These are phyloP conservation scores for Ivindomyrus marchei DNA, from an alignment of 2,113 vertebrate species.

Conservation along the genomic window DNA sequence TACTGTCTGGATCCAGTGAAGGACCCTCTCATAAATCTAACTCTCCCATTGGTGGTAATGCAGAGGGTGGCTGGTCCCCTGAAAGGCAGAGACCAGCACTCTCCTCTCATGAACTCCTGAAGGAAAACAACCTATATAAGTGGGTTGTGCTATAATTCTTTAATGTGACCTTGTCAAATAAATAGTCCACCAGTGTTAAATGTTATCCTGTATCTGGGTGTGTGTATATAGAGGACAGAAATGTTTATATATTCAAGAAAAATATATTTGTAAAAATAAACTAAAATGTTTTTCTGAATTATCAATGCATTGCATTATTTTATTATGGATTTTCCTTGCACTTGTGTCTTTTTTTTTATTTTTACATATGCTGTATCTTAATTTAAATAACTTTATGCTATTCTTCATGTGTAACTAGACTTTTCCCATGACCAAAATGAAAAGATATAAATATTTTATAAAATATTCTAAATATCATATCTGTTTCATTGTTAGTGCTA, in stretches of 20 bases:
- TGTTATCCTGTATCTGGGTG: slow-evolving; percentile 66
- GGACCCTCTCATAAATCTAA: slow-evolving; percentile 15
- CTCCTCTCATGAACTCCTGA: slow-evolving; percentile 46
- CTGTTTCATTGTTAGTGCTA: slow-evolving; percentile 21
- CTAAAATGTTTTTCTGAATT: slow-evolving; percentile 62
- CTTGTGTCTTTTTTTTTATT: slow-evolving; percentile 44
- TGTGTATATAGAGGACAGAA: slow-evolving; percentile 72
- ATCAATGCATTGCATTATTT: slow-evolving; percentile 72
- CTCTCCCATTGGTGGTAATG: slow-evolving; percentile 36
- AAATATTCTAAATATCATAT: slow-evolving; percentile 34
- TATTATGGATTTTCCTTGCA: slow-evolving; percentile 81
- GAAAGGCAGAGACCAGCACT: slow-evolving; percentile 48
- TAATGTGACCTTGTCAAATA: slow-evolving; percentile 60
- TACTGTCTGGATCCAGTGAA: slow-evolving; percentile 94
- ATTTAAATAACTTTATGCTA: slow-evolving; percentile 46
- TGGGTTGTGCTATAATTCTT: slow-evolving; percentile 34
- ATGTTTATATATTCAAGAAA: slow-evolving; percentile 45
- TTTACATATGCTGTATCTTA: slow-evolving; percentile 40
- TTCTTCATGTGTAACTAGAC: slow-evolving; percentile 59
- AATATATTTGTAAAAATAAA: slow-evolving; percentile 62
- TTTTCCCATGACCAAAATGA: slow-evolving; percentile 69
- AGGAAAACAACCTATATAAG: slow-evolving; percentile 44
- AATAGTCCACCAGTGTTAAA: slow-evolving; percentile 56
- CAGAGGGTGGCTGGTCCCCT: slow-evolving; percentile 60
- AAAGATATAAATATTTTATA: slow-evolving; percentile 66